These are phyloP conservation scores for Nylanderia fulva DNA, from an alignment of 1,140 invertebrate species.

Conservation along the genomic window DNA sequence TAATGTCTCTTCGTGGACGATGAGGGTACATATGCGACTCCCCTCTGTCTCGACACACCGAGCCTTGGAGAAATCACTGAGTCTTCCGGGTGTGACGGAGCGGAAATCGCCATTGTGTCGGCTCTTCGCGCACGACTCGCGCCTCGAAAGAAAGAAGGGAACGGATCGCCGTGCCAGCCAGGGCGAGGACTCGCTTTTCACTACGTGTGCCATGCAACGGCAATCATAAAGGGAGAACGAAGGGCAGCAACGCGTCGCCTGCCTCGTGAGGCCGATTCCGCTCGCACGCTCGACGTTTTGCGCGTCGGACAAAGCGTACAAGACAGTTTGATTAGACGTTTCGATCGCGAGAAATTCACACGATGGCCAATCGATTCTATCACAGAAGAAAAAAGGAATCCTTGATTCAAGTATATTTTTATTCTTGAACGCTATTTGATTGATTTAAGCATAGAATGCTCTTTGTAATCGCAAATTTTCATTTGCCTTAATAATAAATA, in stretches of 20 bases:
- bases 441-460: too few relatives aligned
- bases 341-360: conserved; percentile 6
- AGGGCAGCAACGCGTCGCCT: conserved; percentile 20
- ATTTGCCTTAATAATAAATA: too few relatives aligned
- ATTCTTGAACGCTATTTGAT: too few relatives aligned
- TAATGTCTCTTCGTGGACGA: conserved; percentile 45
- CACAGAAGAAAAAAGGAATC: too few relatives aligned
- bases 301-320: background rate
- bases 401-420: too few relatives aligned
- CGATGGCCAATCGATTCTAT: background rate
- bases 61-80: conserved; percentile 74
- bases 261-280: conserved; percentile 20
- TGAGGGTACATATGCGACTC: conserved; percentile 40
- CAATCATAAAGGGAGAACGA: conserved; percentile 47
- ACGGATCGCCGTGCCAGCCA: conserved; percentile 49
- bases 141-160: conserved; percentile 40
- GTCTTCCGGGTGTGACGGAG: conserved; percentile 77
- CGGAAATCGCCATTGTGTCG: conserved; percentile 77
- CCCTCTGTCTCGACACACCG: conserved; percentile 29
- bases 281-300: conserved; percentile 39
- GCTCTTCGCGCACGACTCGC: conserved; percentile 56
- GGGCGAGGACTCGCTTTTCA: conserved; percentile 59
- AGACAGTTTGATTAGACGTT: conserved; percentile 52
- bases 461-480: too few relatives aligned
- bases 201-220: conserved; percentile 9